phyloP scores from a whole-genome alignment of 2,113 vertebrate genomes.

The Pagrus major region DNA sequence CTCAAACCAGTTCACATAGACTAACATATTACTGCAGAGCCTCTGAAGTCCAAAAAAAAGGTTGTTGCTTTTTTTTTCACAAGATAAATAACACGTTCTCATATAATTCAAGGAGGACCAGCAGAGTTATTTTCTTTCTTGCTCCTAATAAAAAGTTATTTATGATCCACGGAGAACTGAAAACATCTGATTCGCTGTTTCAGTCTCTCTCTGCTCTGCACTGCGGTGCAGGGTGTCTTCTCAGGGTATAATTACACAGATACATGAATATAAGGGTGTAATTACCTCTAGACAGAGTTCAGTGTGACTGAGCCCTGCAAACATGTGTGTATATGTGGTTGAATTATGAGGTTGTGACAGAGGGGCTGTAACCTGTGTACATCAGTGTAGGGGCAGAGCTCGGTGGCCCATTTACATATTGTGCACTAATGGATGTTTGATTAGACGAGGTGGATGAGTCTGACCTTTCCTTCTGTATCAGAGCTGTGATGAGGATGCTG shows the following conservation, averaged over 20 bases:
- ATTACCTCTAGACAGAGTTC: slow-evolving; percentile 57
- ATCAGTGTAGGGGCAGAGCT: slow-evolving; percentile 29
- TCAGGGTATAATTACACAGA: slow-evolving; percentile 63
- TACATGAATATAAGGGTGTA: slow-evolving; percentile 64
- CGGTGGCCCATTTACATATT: slow-evolving; percentile 60
- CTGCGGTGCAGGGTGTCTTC: background rate
- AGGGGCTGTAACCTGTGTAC: slow-evolving; percentile 35
- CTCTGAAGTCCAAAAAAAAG: too few relatives aligned
- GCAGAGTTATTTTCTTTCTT: background rate
- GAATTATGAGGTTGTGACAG: slow-evolving; percentile 62
- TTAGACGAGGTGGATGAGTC: slow-evolving; percentile 60
- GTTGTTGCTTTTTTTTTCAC: too few relatives aligned
- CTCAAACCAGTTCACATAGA: too few relatives aligned
- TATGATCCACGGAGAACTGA: background rate
- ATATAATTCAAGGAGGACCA: background rate
- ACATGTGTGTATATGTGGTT: slow-evolving; percentile 14
- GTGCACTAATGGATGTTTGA: slow-evolving; percentile 69
- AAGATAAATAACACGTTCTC: background rate
- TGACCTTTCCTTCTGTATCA: slow-evolving; percentile 62
- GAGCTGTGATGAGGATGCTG: slow-evolving; percentile 29
- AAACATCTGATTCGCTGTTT: slow-evolving; percentile 52
- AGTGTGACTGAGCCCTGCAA: slow-evolving; percentile 18
- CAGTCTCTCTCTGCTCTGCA: slow-evolving; percentile 22
- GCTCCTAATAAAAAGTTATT: background rate
- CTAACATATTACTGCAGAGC: too few relatives aligned